Base-by-base conservation (phyloP, 2,888 invertebrate genomes). In the Synergus laeviventris region DNA sequence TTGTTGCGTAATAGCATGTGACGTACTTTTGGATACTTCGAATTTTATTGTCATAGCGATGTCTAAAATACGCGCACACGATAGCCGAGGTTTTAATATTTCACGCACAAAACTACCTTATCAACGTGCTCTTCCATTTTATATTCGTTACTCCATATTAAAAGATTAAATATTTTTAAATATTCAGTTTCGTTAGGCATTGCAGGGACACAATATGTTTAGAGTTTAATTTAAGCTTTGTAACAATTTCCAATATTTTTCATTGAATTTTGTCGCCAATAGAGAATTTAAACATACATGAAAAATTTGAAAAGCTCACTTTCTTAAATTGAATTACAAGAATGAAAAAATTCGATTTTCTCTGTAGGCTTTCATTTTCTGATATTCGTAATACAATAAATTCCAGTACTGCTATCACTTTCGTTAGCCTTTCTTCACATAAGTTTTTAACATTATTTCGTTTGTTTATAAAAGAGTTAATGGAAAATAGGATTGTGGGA, bases 1-100 rank as follows among this genome's bases (percentile, higher is more conserved):
- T 74, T 60, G 60, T 59, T 74, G 60, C 59, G 74, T 74, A 74
- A 74, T 74, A 54, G 60, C 56, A 59, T 74, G 60, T 59, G 59
- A 54, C 70, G 70, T 70, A 54, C 70, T 70, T 70, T 70, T 54
- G 36, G 49, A 70, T 54, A 70, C 70, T 70, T 70, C 12, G 49
- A 54, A 70, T 70, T 70, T 70, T 70, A 70, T 54, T 70, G 49
- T 70, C 49, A n/a, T n/a, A 54, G 36, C 70, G 5, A 11, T 70
- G 49, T 70, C 49, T 54, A 12, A 70, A 70, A 36, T 70, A 31
- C n/a, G 49, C 36, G 42, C 1, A 11, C 3, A 38, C 36, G 12
- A 49, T 31, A 70, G 24, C 49, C 2, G 18, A 9, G 9, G n/a
- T 36, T 54, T 70, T 49, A 70, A 36, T 49, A 70, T 70, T n/a